Base-by-base conservation (phyloP, 2,797 vertebrate genomes). In the Cuniculus paca region DNA sequence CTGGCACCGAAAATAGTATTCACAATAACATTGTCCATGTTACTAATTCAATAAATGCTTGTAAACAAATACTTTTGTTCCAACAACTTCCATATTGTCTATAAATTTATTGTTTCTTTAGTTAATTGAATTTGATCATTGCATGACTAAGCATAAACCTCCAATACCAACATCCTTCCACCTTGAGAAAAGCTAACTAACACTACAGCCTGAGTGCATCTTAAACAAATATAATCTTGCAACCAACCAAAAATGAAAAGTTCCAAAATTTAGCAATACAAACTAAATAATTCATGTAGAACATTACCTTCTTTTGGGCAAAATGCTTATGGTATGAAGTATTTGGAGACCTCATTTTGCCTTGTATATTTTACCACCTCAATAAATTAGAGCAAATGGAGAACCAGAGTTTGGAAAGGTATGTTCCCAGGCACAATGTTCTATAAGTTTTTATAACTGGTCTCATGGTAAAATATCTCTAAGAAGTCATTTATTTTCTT, bases 401-500 rank as follows among this genome's bases (percentile, higher is more conserved):
- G 31, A 94, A 82, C 12, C 31, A 85, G 81, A 65, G 14, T 72
- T 88, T 89, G 34, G 80, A 93, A 93, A 96, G 50, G 63, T 91
- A 79, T 68, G 80, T 89, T 90, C 7, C 74, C 13, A 75, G 1
- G 24, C 5, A 85, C 39, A 90, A 36, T 50, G 26, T 42, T 77
- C 58, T 72, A 39, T 88, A 70, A 42, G 61, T 61, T 92, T 97
- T 93, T 84, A 97, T 31, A 93, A 78, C 2, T 50, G 63, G 19
- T 81, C 48, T 93, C 56, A 74, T n/a, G 45, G 50, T 88, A 93
- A 96, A 95, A 93, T 83, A 92, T 63, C 22, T 63, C 54, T 96
- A 88, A 75, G 42, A 95, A 22, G 48, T 72, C 82, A 90, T 88
- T 95, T 92, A 88, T 92, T 95, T 91, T 94, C 58, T 80, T 94